A percentile compares a stretch with the other conserved stretches of the same genome.
Conservation (phyloP, 2,888 invertebrate species). For the Drosophila barbarae region DNA sequence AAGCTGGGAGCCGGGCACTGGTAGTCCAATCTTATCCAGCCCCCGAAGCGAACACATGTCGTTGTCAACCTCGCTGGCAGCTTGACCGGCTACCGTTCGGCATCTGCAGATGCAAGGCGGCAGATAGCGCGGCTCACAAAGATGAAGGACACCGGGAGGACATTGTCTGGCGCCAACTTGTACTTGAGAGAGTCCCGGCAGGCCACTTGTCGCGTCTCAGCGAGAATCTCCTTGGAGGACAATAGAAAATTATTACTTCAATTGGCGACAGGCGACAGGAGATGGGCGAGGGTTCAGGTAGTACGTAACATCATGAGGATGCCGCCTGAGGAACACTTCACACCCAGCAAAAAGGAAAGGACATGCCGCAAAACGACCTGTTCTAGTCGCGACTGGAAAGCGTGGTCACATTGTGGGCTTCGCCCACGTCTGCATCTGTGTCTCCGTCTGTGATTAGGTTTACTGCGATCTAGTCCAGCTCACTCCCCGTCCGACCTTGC, state of each 20-base stretch:
- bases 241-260: constrained; percentile 70
- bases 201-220: constrained; percentile 64
- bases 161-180: constrained; percentile 53
- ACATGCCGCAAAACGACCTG: constrained; percentile 1
- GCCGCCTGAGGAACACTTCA: constrained; percentile 64
- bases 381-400: constrained; percentile 7
- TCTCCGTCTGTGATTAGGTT: constrained; percentile 7
- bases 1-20: constrained; percentile 5
- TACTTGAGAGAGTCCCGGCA: constrained; percentile 40
- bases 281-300: constrained; percentile 47
- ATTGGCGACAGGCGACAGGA: constrained; percentile 75
- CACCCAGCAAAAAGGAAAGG: constrained; percentile 45
- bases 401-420: constrained; percentile 44
- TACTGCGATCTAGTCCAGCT: constrained; percentile 17
- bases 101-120: constrained; percentile 41
- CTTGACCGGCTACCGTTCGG: constrained; percentile 51
- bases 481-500: not conserved
- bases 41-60: constrained; percentile 55
- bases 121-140: constrained; percentile 57
- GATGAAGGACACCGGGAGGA: constrained; percentile 18
- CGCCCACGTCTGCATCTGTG: constrained; percentile 28
- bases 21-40: constrained; percentile 56
- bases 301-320: constrained; percentile 37
- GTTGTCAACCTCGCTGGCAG: constrained; percentile 29
- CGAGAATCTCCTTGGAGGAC: constrained; percentile 52